phyloP scores from a whole-genome alignment of 2,888 invertebrate species.

The Campoplex nolae region DNA sequence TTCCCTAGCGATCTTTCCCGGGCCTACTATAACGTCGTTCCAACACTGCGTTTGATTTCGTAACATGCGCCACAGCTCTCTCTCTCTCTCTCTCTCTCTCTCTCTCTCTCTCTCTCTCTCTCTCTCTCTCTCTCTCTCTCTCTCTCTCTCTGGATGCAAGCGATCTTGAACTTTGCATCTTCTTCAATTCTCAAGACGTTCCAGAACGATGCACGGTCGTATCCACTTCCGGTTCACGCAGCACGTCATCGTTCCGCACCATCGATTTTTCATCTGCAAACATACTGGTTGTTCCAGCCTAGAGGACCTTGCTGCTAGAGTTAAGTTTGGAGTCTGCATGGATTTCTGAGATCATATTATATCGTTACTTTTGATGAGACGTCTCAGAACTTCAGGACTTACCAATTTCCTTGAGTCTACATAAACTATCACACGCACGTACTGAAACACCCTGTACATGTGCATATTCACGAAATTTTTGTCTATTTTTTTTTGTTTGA shows the following conservation, averaged over 20 bases:
- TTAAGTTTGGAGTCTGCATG: no score
- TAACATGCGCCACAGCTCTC: constrained; percentile 2
- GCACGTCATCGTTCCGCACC: constrained; percentile 24
- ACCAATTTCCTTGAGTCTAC: neutral
- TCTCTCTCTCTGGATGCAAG: neutral
- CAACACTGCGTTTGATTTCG: neutral
- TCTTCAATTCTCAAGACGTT: constrained; percentile 29
- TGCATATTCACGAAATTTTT: neutral
- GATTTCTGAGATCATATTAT: no score
- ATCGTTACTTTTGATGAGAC: no score
- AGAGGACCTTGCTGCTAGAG: neutral
- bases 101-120: no score
- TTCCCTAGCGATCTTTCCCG: constrained; percentile 38
- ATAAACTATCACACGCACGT: neutral
- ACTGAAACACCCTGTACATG: neutral
- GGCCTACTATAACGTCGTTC: constrained; percentile 1
- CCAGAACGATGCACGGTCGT: constrained; percentile 31
- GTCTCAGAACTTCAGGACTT: no score
- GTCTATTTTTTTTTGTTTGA: neutral
- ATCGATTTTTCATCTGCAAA: constrained; percentile 8
- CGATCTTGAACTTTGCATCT: constrained; percentile 21
- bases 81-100: no score
- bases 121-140: no score
- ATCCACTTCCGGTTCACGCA: constrained; percentile 37
- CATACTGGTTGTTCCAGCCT: neutral